A percentile compares a stretch with the other conserved stretches of the same genome.
Conservation (phyloP, 2,113 vertebrate species). For the Xerus inauris region DNA sequence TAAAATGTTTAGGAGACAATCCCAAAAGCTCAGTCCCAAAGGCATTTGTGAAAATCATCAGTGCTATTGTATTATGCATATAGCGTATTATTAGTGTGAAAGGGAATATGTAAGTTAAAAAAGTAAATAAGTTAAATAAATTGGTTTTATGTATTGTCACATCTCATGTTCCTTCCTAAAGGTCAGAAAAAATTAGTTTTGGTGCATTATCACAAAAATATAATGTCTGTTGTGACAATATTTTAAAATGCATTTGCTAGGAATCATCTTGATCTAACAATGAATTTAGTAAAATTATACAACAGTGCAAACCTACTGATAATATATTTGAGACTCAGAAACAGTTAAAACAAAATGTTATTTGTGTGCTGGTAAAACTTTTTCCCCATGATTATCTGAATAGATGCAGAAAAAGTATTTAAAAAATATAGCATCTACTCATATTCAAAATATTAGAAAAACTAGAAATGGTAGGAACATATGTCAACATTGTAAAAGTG, state of each 20-base stretch:
- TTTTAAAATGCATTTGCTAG: background rate
- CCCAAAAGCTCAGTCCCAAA: background rate
- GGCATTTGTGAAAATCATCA: background rate
- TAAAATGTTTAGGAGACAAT: background rate
- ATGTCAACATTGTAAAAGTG: too few relatives aligned
- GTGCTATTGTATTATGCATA: background rate
- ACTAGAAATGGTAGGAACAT: too few relatives aligned
- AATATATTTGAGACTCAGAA: too few relatives aligned
- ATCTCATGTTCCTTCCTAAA: background rate
- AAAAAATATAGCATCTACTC: too few relatives aligned
- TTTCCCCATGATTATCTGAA: too few relatives aligned
- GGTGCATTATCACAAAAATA: background rate
- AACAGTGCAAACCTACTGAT: too few relatives aligned
- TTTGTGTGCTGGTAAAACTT: too few relatives aligned
- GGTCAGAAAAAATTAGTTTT: background rate
- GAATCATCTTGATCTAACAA: background rate
- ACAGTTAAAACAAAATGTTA: too few relatives aligned
- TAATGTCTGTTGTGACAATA: background rate
- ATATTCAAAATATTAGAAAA: too few relatives aligned
- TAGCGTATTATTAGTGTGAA: background rate
- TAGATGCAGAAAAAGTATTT: too few relatives aligned
- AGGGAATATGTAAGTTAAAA: background rate
- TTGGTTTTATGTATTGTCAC: conserved; percentile 1
- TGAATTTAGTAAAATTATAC: too few relatives aligned
- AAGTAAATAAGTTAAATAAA: background rate